Evolutionary conservation across 1,140 invertebrate genomes (phyloP), one percentile per base, ranked within the genome.

Genomic region (Neodiprion lecontei): DNA sequence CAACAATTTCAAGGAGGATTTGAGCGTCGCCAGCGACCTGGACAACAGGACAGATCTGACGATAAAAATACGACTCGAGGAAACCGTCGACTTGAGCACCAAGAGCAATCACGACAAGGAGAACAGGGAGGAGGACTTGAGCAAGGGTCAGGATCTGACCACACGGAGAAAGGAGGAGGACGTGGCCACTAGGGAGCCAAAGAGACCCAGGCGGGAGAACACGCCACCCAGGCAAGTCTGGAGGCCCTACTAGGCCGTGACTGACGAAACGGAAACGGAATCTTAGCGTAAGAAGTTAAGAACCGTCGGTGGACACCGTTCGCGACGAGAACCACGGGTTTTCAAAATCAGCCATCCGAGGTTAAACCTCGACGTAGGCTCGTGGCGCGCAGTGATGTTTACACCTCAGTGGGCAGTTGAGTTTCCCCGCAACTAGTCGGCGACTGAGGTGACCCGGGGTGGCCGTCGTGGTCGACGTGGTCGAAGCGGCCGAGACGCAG

Each of bases 171-270:
- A 86, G 78, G 86, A 88, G 0, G 85, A 86, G 0, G 82, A 82
- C 9, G 80, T 78, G 5, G 83, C 86, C 2, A 77, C 83, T 0
- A 79, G 82, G 40, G 84, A 85, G 28, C 50, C 78, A 0, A 77
- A 85, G 11, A 83, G 84, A 67, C 77, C 84, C 0, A 80, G 84
- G 69, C 84, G 84, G 66, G 86, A 87, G 21, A 84, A 82, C 73
- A 89, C 83, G 77, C 88, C 88, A 0, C 88, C 88, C 5, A 85
- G 86, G 73, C 87, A 88, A 48, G 88, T 89, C 67, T 89, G 88
- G 88, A 84, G 88, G 81, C 88, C 88, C 7, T 88, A 89, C 78
- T 89, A 61, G n/a, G 9, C 28, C 28, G 1, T 40, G 1, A 1
- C 28, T 40, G 28, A 40, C 1, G 80, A 83, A 74, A 14, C 14